phyloP scores from a whole-genome alignment of 2,113 vertebrate genomes.

The Rattus norvegicus region DNA sequence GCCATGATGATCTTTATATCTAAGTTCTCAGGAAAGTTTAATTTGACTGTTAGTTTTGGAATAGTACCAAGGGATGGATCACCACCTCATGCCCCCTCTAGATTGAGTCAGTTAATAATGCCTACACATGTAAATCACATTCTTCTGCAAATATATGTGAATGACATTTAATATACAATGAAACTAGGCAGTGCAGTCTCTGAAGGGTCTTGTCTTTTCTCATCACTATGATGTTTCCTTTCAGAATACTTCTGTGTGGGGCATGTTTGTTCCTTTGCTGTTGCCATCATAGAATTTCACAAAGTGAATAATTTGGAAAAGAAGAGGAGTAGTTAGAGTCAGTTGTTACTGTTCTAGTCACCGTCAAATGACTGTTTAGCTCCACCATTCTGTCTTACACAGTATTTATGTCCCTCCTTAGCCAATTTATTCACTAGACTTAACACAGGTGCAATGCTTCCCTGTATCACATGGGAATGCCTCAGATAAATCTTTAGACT shows the following conservation, averaged over 20 bases:
- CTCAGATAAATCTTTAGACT: neutral
- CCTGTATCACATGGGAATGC: neutral
- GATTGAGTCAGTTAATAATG: slow-evolving; percentile 35
- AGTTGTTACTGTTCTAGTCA: neutral
- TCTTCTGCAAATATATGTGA: neutral
- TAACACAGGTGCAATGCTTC: neutral
- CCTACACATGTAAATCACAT: slow-evolving; percentile 67
- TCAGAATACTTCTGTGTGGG: neutral
- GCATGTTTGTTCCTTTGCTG: neutral
- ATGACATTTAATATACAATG: slow-evolving; percentile 64
- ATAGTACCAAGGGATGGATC: slow-evolving; percentile 21
- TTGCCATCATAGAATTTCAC: neutral
- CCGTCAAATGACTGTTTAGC: neutral
- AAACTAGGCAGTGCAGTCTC: slow-evolving; percentile 19
- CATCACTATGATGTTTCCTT: slow-evolving; percentile 38
- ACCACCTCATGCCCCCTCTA: neutral
- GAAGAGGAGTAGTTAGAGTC: slow-evolving; percentile 19
- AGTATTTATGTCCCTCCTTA: neutral
- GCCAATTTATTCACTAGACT: neutral
- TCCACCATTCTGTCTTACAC: neutral
- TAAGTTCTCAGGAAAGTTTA: slow-evolving; percentile 31
- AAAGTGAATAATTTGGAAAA: neutral
- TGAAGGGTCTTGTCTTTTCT: slow-evolving; percentile 26
- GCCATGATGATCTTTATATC: neutral
- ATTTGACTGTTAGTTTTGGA: slow-evolving; percentile 44